Evolutionary conservation across 2,888 invertebrate genomes (phyloP), one percentile per base, ranked within the genome.

Genomic region (Lampropteryx suffumata): DNA sequence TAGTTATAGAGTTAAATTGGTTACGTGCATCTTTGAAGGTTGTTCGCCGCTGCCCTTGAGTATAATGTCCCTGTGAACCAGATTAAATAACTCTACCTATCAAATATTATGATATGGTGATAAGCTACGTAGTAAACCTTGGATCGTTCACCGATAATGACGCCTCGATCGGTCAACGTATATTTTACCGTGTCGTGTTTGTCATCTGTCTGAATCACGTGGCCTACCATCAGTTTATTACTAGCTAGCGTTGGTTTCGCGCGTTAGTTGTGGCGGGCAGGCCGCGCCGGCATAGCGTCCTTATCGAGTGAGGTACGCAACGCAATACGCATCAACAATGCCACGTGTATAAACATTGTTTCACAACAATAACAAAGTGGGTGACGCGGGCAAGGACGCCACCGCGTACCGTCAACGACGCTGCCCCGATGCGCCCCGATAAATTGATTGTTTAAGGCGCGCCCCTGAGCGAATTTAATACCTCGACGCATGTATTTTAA

Each of bases 291-390:
- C 74, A 72, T 68, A 79, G 72, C 75, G 76, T 78, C 77, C 79
- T 82, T 83, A 83, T 81, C 84, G 83, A 67, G 71, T 73, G 70
- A 69, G 72, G 24, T 24, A 24, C 71, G 45, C 74, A 77, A 24
- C 71, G 45, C 74, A 77, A 77, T 76, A 76, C 82, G 79, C 79
- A 64, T 81, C 79, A 77, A 77, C 76, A 74, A 57, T 73, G 79
- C 84, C 88, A 88, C 89, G 89, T 89, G 88, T 86, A 82, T 82
- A 84, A 86, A 88, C 86, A 87, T 79, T 84, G 84, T 86, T 82
- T 85, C 86, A 85, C 86, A 86, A 88, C 84, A 86, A 88, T 78
- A 84, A 84, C 86, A 87, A 42, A 77, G 78, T 78, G 80, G 74
- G 72, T 75, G 82, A 76, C 76, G 76, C 73, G 72, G 70, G 70